A percentile compares a stretch with the other conserved stretches of the same genome.
Evolutionary conservation across 2,113 vertebrate genomes (phyloP).

Genomic region (Falco punctatus): DNA sequence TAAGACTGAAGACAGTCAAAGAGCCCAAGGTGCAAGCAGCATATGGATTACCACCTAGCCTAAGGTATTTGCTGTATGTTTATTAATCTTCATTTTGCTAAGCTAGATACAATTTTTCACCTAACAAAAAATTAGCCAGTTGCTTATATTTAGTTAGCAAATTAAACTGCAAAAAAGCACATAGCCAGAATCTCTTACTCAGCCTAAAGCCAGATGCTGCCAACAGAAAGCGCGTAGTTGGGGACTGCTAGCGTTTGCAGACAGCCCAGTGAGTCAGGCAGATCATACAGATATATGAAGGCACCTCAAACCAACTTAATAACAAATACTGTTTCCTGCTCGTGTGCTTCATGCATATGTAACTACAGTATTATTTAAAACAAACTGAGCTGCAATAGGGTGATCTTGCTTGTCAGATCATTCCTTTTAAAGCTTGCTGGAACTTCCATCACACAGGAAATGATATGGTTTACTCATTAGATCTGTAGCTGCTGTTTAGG

Average conservation of each 20-base stretch:
- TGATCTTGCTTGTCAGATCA: neutral
- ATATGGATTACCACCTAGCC: accelerated
- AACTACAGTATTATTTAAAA: neutral
- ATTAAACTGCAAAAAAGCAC: neutral
- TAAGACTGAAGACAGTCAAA: neutral
- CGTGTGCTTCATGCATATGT: neutral
- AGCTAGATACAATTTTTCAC: neutral
- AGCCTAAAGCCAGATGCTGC: neutral
- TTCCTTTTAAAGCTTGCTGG: neutral
- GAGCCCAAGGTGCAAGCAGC: neutral
- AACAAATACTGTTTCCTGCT: neutral
- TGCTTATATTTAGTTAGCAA: neutral
- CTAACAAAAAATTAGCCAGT: neutral
- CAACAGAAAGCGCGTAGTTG: neutral
- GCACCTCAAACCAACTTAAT: neutral
- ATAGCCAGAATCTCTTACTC: neutral
- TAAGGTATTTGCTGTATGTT: neutral
- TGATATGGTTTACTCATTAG: neutral
- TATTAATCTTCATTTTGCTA: neutral
- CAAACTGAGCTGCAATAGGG: neutral
- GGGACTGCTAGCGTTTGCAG: neutral
- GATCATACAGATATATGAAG: accelerated
- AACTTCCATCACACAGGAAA: neutral
- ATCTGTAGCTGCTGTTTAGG: neutral
- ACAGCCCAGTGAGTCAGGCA: neutral